These are phyloP conservation scores for Lepidurus arcticus DNA, from an alignment of 1,140 invertebrate genomes.

Conservation along the genomic window DNA sequence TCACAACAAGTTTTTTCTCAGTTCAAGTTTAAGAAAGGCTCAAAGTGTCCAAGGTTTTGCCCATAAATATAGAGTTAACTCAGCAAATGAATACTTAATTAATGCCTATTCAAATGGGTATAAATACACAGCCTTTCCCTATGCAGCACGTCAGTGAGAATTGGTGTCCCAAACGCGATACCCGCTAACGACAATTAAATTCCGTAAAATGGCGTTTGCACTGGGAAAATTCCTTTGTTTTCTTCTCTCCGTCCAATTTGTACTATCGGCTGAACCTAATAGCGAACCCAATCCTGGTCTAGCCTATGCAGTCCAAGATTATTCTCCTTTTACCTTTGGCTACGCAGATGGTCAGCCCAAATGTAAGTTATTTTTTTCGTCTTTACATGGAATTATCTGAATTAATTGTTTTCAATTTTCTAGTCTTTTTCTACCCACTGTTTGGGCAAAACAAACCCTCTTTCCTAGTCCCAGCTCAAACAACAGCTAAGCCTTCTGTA, in stretches of 20 bases:
- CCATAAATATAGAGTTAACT: not conserved
- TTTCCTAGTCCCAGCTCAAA: not conserved
- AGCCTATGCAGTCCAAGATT: not conserved
- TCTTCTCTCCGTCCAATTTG: not conserved
- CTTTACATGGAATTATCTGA: not conserved
- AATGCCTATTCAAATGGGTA: not conserved
- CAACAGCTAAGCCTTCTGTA: not conserved
- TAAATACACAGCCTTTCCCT: not conserved
- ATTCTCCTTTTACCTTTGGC: not conserved
- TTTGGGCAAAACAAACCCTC: not conserved
- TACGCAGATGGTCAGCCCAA: not conserved
- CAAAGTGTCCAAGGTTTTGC: constrained; percentile 11
- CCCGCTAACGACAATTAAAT: not conserved
- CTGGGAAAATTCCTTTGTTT: not conserved
- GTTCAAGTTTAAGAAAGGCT: not conserved
- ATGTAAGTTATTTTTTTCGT: not conserved
- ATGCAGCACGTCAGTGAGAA: not conserved
- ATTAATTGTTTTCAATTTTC: not conserved
- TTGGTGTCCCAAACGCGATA: not conserved
- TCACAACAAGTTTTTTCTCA: not conserved
- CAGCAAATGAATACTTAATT: not conserved
- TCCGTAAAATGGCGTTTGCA: not conserved
- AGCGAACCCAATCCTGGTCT: not conserved
- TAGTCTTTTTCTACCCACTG: not conserved
- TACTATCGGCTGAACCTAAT: not conserved